phyloP scores from a whole-genome alignment of 1,140 invertebrate genomes.

The Thrips palmi region DNA sequence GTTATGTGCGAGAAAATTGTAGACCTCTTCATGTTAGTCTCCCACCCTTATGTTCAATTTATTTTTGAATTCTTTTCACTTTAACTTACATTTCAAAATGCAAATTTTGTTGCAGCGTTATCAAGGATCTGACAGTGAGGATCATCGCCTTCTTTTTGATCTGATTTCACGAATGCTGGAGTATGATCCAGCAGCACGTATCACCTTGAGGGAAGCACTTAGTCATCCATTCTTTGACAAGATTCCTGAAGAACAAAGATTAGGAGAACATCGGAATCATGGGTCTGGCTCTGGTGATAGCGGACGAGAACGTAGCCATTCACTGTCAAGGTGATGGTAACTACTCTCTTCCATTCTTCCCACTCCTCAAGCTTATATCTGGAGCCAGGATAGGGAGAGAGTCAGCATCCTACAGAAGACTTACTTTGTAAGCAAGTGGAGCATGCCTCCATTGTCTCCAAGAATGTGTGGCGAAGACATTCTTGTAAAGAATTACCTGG shows the following conservation, averaged over 20 bases:
- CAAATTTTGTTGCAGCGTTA: slow-evolving; percentile 66
- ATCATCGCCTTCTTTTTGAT: slow-evolving; percentile 86
- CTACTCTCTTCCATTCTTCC: neutral
- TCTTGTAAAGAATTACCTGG: too few species aligned
- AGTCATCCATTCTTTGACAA: slow-evolving; percentile 86
- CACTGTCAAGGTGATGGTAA: slow-evolving; percentile 33
- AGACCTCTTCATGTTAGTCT: slow-evolving; percentile 76
- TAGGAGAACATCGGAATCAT: slow-evolving; percentile 31
- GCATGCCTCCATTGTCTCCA: too few species aligned
- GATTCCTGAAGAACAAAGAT: slow-evolving; percentile 49
- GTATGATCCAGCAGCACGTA: slow-evolving; percentile 81
- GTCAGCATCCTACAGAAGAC: too few species aligned
- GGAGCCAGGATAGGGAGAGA: slow-evolving; percentile 1
- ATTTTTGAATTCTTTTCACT: neutral
- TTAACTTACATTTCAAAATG: too few species aligned
- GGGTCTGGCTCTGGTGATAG: slow-evolving; percentile 24
- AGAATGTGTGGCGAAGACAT: too few species aligned
- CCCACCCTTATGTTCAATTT: slow-evolving; percentile 2
- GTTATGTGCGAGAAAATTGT: slow-evolving; percentile 95
- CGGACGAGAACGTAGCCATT: slow-evolving; percentile 36
- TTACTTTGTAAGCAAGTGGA: too few species aligned
- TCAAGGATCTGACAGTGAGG: slow-evolving; percentile 68
- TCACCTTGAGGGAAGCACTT: slow-evolving; percentile 75
- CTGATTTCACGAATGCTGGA: slow-evolving; percentile 90
- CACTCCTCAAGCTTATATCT: slow-evolving; percentile 1